phyloP scores from a whole-genome alignment of 2,797 vertebrate genomes.

The Scolopax bukidnonensis region DNA sequence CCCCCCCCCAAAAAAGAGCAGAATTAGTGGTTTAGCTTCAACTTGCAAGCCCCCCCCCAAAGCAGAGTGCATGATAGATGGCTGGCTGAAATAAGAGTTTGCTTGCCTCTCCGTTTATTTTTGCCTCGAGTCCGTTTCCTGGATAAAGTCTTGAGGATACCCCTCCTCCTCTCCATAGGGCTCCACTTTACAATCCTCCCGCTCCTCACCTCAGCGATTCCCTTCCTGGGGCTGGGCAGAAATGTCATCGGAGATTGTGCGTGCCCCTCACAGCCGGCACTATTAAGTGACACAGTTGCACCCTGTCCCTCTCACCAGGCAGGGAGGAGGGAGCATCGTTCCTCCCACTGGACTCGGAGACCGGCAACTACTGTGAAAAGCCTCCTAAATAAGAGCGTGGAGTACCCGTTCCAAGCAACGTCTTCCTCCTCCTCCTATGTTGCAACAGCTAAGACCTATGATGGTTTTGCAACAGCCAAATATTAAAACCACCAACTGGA shows the following conservation, averaged over 20 bases:
- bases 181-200: constrained; percentile 56
- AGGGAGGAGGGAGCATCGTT: not conserved
- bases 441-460: constrained; percentile 55
- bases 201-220: constrained; percentile 54
- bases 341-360: not conserved
- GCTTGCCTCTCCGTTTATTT: constrained; percentile 69
- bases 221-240: constrained; percentile 19
- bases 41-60: constrained; percentile 9
- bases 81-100: constrained; percentile 61
- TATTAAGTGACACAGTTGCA: constrained; percentile 32
- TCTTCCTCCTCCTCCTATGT: constrained; percentile 57
- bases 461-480: constrained; percentile 65
- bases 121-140: constrained; percentile 62
- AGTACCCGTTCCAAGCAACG: not conserved
- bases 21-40: not conserved
- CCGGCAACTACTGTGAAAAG: not conserved
- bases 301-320: not conserved
- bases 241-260: constrained; percentile 25
- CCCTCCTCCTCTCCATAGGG: constrained; percentile 71
- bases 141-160: constrained; percentile 66
- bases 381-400: constrained; percentile 1
- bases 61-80: not conserved
- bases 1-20: not conserved
- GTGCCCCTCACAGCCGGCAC: constrained; percentile 29
- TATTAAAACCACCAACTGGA: constrained; percentile 62